Evolutionary conservation across 2,797 vertebrate genomes (phyloP), one percentile per base, ranked within the genome.

Genomic region (Hyperoplus immaculatus): DNA sequence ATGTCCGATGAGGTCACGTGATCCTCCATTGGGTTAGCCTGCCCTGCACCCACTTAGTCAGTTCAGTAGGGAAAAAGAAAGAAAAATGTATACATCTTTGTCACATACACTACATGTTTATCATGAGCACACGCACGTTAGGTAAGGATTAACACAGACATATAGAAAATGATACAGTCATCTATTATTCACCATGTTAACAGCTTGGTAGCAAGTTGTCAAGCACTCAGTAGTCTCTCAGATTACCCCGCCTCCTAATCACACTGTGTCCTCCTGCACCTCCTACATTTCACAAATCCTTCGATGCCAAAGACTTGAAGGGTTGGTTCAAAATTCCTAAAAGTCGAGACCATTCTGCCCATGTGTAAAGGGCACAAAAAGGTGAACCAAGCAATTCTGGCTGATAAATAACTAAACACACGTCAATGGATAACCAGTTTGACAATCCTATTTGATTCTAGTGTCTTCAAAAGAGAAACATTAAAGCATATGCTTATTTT

Each of bases 181-280:
- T 96, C 69, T 59, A 94, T 94, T 89, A 94, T 94, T 94, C 50
- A 94, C 39, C 49, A 70, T 39, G 76, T 88, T 75, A 93, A 88
- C 91, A 94, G 93, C 91, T 92, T 92, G 92, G 69, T 50, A 81
- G 90, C 91, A 88, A 72, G 83, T 65, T 80, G 80, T 78, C 38
- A 6, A 43, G 83, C 29, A 65, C n/a, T 29, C 29, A 57, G 36
- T 42, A 58, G 41, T 89, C 51, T 88, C 89, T 94, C 94, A 90
- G 75, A 88, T 94, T 93, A 90, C 94, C 16, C 76, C 65, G 10
- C 53, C 85, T 78, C 64, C 77, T 76, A 61, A 77, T 79, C 50
- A 45, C 36, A 59, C 72, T 39, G 14, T 14, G 46, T 43, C 61
- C 68, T 60, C 39, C 54, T 72, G 46, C 58, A 46, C 51, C 60